phyloP scores from a whole-genome alignment of 2,113 vertebrate species.

The Delphinapterus leucas region DNA sequence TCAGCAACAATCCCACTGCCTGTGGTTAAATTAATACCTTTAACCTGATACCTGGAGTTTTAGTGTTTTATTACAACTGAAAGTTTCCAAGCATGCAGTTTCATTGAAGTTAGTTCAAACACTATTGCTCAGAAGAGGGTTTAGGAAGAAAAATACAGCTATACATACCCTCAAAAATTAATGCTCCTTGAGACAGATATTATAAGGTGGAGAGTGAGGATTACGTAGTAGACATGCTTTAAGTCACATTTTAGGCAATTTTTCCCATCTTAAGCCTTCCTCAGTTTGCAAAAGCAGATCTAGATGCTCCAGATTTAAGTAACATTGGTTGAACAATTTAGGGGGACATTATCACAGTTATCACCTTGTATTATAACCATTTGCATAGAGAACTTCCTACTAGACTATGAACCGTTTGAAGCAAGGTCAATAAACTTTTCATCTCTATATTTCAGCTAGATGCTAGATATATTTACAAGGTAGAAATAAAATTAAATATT shows the following conservation, averaged over 20 bases:
- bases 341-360: not conserved
- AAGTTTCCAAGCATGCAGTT: not conserved
- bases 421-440: not conserved
- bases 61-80: not conserved
- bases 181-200: not conserved
- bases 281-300: not conserved
- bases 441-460: not conserved
- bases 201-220: not conserved
- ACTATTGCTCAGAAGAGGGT: not conserved
- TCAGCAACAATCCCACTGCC: not conserved
- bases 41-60: not conserved
- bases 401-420: not conserved
- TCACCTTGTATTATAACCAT: not conserved
- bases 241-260: not conserved
- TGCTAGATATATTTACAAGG: not conserved
- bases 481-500: not conserved
- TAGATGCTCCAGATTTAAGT: not conserved
- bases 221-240: not conserved
- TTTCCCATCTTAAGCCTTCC: not conserved
- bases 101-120: not conserved
- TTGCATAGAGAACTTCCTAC: not conserved
- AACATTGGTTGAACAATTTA: not conserved
- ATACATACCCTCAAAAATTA: not conserved
- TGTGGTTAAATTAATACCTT: conserved; percentile 31
- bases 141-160: not conserved